These are phyloP conservation scores for Drosophila sp. DNA, from an alignment of 1,140 invertebrate species.

Conservation along the genomic window DNA sequence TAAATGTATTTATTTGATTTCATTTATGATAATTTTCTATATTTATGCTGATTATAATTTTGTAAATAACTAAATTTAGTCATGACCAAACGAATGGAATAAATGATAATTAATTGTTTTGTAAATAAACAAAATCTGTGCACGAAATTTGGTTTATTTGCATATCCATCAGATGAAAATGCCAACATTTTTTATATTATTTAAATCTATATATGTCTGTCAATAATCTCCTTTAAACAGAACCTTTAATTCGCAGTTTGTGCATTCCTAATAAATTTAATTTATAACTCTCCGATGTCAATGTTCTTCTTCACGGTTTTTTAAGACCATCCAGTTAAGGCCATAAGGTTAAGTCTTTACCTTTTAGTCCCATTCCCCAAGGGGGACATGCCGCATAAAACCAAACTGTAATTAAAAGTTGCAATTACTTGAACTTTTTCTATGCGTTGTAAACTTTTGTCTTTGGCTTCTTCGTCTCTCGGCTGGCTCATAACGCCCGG, in stretches of 20 bases:
- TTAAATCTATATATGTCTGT: too few relatives aligned
- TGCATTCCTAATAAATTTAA: not conserved
- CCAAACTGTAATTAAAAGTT: conserved; percentile 73
- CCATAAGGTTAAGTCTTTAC: conserved; percentile 37
- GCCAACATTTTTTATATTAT: not conserved
- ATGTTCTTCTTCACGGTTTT: not conserved
- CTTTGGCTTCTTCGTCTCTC: conserved; percentile 55
- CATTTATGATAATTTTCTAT: conserved; percentile 8
- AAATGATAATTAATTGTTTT: not conserved
- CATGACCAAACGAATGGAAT: not conserved
- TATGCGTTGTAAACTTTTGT: conserved; percentile 71
- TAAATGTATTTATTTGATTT: conserved; percentile 7
- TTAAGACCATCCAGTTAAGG: conserved; percentile 19
- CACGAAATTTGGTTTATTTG: not conserved
- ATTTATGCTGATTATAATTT: not conserved
- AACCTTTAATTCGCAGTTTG: not conserved
- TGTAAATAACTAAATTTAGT: conserved; percentile 1
- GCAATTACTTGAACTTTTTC: conserved; percentile 69
- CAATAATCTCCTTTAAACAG: not conserved
- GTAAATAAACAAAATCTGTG: not conserved
- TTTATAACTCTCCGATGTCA: conserved; percentile 8
- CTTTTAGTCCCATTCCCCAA: conserved; percentile 26
- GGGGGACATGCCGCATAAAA: conserved; percentile 42
- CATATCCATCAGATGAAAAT: not conserved
- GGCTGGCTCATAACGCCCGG: conserved; percentile 53